Evolutionary conservation across 2,797 vertebrate species (phyloP), one percentile per base, ranked within the genome.

Genomic region (Neopelma chrysocephalum): DNA sequence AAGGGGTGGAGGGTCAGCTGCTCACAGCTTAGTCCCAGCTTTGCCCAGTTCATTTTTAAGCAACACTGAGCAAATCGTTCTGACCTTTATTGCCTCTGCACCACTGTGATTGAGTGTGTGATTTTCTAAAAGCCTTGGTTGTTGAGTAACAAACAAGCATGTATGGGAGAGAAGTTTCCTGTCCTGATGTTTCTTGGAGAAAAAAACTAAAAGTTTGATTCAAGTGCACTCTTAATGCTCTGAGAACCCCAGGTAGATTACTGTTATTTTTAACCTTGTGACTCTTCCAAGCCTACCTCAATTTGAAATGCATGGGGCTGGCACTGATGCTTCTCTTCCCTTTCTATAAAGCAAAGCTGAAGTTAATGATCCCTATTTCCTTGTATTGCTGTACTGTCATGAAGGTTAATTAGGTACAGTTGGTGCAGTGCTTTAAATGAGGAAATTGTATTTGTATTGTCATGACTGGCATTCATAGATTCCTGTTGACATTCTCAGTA

Each of bases 331-430:
- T 93, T 87, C 68, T 77, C 83, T 90, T 90, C 50, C 73, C 43
- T 60, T 82, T 94, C 81, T 71, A 68, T 36, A 90, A 79, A 95
- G 88, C 2, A 10, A 94, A 93, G 79, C 64, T 92, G 87, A 92
- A 96, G 93, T 87, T 96, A 96, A 97, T 92, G 96, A 96, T 94
- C 86, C 81, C 81, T 82, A 70, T 94, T 96, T 95, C 89, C 92
- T 82, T 42, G 71, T 87, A 92, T 89, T 89, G 89, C 92, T 77
- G 71, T 32, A 50, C 78, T 95, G 82, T 84, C 90, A 53, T 36
- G 48, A 86, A 96, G 96, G 96, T 94, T 97, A 96, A 96, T 96
- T 93, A 96, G 94, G 77, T 94, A 88, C 82, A 90, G 58, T 78
- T 88, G 80, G 91, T 42, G 47, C 2, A 6, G 65, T 72, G 69